Conservation (phyloP, 2,888 invertebrate genomes). For the Andrena chrysosceles region DNA sequence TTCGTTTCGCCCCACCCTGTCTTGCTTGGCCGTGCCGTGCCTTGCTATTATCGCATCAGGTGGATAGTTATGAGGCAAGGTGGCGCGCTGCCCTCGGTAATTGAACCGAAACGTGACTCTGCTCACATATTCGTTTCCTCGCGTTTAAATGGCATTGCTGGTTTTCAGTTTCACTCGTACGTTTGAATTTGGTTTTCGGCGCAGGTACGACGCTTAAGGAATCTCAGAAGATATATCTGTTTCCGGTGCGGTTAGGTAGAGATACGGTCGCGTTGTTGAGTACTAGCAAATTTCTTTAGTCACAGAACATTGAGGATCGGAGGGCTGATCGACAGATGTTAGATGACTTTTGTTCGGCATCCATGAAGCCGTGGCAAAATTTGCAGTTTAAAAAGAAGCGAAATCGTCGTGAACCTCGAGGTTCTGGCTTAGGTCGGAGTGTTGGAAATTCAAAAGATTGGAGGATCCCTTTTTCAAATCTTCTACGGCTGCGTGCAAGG, state of each 20-base stretch:
- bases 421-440: neutral
- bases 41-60: conserved; percentile 26
- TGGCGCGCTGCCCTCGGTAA: conserved; percentile 12
- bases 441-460: neutral
- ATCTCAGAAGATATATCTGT: no score
- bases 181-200: neutral
- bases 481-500: neutral
- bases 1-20: conserved; percentile 2
- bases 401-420: neutral
- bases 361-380: no score
- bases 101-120: conserved; percentile 27
- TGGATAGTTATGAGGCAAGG: conserved; percentile 10
- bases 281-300: no score
- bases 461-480: neutral
- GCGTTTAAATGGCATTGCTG: neutral
- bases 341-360: no score
- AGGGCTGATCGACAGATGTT: no score
- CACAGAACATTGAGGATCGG: no score
- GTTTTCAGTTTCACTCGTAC: neutral
- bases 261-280: no score
- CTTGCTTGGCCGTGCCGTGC: no score
- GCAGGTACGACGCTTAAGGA: neutral
- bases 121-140: neutral
- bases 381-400: no score
- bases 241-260: neutral